Base-by-base conservation (phyloP, 2,113 vertebrate genomes). In the Equus quagga region DNA sequence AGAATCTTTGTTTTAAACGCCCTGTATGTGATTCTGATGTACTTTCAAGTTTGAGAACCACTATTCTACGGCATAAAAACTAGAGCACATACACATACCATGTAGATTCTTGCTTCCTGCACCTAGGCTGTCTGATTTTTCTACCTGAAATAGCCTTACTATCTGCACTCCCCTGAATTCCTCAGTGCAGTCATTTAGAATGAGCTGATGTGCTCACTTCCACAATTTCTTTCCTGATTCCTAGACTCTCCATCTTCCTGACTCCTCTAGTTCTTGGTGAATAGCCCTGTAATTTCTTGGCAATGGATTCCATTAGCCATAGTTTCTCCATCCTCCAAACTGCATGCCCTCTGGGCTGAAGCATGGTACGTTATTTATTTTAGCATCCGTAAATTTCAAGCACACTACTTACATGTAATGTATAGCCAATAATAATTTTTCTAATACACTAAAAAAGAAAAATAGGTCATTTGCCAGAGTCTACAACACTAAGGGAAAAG, bases 201-300 rank as follows among this genome's bases (percentile, higher is more conserved):
- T 56, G 5, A 65, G 46, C 26, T 46, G 15, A 56, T 81, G 44
- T 28, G 6, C 36, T 88, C 26, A 49, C 9, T 28, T 64, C 18
- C 62, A 24, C 4, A 62, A 23, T 4, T 18, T 83, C 12, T 44
- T 82, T 72, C 3, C 28, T 49, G 31, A 36, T 28, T 58, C 44
- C 0, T 19, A 56, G 36, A 21, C 41, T 67, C 9, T 56, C 2
- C 13, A 14, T n/a, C 58, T 81, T 44, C 1, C 17, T 0, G 0
- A n/a, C 24, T 83, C 19, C 23, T 75, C 23, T 76, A 46, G 8
- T 23, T 31, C 62, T 82, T 54, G 0, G 0, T 91, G 28, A 19
- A 9, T 14, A n/a, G 23, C 28, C 8, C 36, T 89, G 17, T 24
- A 15, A 64, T 70, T 56, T 65, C 18, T 26, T 62, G 23, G 5